A percentile compares a stretch with the other conserved stretches of the same genome.
Evolutionary conservation across 2,113 vertebrate species (phyloP).

Genomic region (Grammomys dolichurus): DNA sequence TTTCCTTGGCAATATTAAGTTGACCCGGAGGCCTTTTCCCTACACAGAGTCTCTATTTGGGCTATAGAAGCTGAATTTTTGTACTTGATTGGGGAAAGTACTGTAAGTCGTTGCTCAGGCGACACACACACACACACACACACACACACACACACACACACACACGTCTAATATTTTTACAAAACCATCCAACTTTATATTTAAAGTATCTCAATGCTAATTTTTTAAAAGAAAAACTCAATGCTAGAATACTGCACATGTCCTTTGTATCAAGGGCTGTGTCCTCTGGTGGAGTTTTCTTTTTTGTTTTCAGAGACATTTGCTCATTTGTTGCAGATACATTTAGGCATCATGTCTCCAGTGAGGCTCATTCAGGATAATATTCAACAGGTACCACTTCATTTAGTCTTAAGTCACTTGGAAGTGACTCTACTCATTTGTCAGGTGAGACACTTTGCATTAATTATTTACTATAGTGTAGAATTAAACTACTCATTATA

Average conservation of each 20-base stretch:
- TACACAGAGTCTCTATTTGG: conserved; percentile 15
- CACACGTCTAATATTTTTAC: background rate
- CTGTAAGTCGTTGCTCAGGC: background rate
- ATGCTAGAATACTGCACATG: background rate
- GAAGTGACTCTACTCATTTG: conserved; percentile 36
- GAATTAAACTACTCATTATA: no score
- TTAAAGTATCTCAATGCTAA: background rate
- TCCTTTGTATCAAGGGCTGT: background rate
- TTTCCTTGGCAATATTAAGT: conserved; percentile 56
- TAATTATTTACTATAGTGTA: background rate
- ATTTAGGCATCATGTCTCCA: background rate
- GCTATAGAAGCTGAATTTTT: conserved; percentile 53
- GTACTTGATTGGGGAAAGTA: conserved; percentile 15
- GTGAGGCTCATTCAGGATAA: background rate
- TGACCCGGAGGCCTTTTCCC: background rate
- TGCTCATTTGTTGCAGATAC: background rate
- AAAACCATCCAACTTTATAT: background rate
- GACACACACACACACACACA: no score
- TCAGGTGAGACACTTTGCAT: conserved; percentile 48
- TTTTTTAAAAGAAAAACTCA: background rate
- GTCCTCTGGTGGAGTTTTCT: background rate
- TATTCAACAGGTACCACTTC: background rate
- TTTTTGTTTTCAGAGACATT: background rate
- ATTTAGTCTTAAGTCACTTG: conserved; percentile 55
- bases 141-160: no score